Evolutionary conservation across 1,140 invertebrate genomes (phyloP).

Genomic region (Metopolophium dirhodum): DNA sequence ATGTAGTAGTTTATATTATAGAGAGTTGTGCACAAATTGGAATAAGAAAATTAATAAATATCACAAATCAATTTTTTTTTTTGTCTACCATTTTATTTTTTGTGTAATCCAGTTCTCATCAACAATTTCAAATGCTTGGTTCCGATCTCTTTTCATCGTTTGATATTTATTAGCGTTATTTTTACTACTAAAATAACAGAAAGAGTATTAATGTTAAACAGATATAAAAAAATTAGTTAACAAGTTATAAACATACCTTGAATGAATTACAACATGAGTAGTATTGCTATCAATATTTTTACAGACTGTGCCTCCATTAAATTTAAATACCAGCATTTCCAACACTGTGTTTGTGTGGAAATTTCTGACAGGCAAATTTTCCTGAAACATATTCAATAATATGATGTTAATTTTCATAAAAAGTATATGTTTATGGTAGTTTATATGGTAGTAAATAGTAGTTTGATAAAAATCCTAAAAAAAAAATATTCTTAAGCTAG

Average conservation of each 20-base stretch:
- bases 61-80: conserved; percentile 38
- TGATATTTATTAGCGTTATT: conserved; percentile 5
- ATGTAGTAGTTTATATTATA: conserved; percentile 48
- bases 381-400: conserved; percentile 28
- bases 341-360: conserved; percentile 58
- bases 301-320: conserved; percentile 64
- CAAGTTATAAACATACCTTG: conserved; percentile 56
- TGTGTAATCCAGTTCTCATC: conserved; percentile 43
- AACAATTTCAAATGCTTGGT: conserved; percentile 41
- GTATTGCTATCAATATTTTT: conserved; percentile 60
- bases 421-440: not conserved
- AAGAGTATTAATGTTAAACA: not conserved
- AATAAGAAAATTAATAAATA: conserved; percentile 45
- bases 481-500: too few species aligned
- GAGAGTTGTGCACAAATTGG: conserved; percentile 48
- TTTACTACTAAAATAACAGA: conserved; percentile 19
- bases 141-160: conserved; percentile 8
- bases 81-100: conserved; percentile 36
- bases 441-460: not conserved
- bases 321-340: conserved; percentile 62
- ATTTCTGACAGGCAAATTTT: conserved; percentile 32
- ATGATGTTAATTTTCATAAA: not conserved
- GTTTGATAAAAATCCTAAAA: not conserved
- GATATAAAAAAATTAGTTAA: not conserved
- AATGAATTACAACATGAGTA: conserved; percentile 63